Base-by-base conservation (phyloP, 2,113 vertebrate species). In the Lampris incognitus region DNA sequence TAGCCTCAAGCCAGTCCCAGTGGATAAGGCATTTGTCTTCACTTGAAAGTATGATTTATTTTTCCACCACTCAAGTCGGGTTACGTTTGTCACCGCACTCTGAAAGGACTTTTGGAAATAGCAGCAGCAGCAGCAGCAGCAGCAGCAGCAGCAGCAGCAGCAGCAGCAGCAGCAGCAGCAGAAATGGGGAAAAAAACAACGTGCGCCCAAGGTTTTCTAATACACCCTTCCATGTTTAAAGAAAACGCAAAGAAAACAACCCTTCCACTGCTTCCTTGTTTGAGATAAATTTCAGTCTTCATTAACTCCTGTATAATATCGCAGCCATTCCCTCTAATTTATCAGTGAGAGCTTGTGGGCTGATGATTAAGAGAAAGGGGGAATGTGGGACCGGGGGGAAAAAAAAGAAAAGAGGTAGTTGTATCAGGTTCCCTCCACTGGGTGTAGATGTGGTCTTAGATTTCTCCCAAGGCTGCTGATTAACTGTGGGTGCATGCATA, bases 361-460 rank as follows among this genome's bases (percentile, higher is more conserved):
- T 73, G 88, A 83, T 92, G 88, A 90, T 88, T 88, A 90, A 85
- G 88, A 76, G 82, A 78, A 84, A 87, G 46, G 69, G 52, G 69
- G 76, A 74, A 74, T 70, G 83, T 72, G 64, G 77, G 78, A 37
- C 64, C 59, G 62, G 44, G 42, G 57, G 48, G 41, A 49, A 24
- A 24, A 24, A 24, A 24, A 24, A 24, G 75, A 68, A 39, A 37
- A 56, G 79, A 79, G 80, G 89, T 83, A 79, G 91, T 92, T 91
- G 90, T 92, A 91, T 93, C 91, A 82, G 84, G 91, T 92, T 91
- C 84, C 91, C 75, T 92, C 91, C 92, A 92, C 90, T 92, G 89
- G 92, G 90, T 93, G 92, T 93, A 93, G 92, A 93, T 93, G 92
- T 93, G 89, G 91, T 90, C 90, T 93, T 92, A 92, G 91, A 93